Evolutionary conservation across 2,113 vertebrate genomes (phyloP), one percentile per base, ranked within the genome.

Genomic region (Girardinichthys multiradiatus): DNA sequence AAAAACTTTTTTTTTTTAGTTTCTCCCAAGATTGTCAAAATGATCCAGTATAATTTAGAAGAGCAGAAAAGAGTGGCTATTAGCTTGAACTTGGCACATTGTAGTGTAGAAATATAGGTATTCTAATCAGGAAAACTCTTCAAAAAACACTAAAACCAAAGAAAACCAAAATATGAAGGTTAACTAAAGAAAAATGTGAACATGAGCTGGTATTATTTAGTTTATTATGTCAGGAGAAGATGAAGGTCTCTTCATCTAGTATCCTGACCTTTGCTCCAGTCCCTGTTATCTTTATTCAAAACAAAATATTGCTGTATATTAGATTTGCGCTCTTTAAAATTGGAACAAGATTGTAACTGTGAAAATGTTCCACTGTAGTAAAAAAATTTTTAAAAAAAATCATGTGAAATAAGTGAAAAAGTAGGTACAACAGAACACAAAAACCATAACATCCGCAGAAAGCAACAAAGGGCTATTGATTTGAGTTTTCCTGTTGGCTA

Each of bases 401-500:
- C 13, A 17, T 15, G 39, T 42, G 17, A 8, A 45, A 21, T 4
- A 48, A 11, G 13, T 58, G 33, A 30, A 57, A 13, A 48, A 57
- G 15, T 29, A 7, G 12, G 35, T 48, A 17, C 8, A 8, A 59
- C 9, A 75, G 54, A 60, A 67, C 27, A 57, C 28, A 54, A 64
- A 70, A 51, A 42, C 26, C n/a, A 79, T 83, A 79, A 80, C 51
- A 39, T 57, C 78, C 72, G 42, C 37, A 26, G 45, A 76, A 68
- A 54, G 57, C 65, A 76, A 85, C 79, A 82, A 79, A 74, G 48
- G 58, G 61, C 26, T 82, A 85, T 84, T 81, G 84, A 89, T 89
- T 72, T 72, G 58, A 66, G 75, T 85, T 83, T 83, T 76, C 73
- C 60, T 59, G 64, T 67, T 54, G 24, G 66, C 73, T 89, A 77